Percentiles rank a stretch among this genome's conserved stretches.
Conservation (phyloP, 2,113 vertebrate species). For the Tyto alba region DNA sequence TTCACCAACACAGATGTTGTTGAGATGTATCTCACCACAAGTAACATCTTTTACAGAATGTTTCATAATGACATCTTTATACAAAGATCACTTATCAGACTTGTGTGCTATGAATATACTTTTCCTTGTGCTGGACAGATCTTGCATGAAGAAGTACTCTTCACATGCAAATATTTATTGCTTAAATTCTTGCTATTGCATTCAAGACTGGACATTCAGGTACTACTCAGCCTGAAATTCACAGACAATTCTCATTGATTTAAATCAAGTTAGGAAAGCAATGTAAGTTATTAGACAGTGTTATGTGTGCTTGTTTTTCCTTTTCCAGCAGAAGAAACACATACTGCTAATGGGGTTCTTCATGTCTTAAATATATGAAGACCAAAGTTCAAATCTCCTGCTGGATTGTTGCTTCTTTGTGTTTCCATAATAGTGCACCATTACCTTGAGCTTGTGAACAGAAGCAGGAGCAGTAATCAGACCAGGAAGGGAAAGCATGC, state of each 20-base stretch:
- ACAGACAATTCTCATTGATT: neutral
- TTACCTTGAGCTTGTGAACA: neutral
- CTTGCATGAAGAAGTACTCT: neutral
- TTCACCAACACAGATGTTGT: neutral
- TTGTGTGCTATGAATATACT: neutral
- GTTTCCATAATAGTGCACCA: neutral
- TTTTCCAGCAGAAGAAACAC: neutral
- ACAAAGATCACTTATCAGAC: neutral
- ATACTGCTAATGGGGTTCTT: neutral
- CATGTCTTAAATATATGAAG: neutral
- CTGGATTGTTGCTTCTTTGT: neutral
- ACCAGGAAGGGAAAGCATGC: neutral
- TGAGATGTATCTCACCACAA: neutral
- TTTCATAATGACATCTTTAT: neutral
- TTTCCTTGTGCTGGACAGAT: neutral
- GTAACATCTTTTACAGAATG: neutral
- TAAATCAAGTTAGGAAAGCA: neutral
- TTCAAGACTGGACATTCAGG: neutral
- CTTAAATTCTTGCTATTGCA: neutral
- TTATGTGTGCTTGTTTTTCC: rapidly evolving
- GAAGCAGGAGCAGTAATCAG: neutral
- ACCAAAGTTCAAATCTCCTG: neutral
- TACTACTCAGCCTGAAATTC: neutral
- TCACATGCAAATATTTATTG: neutral
- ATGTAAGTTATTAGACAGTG: neutral